Evolutionary conservation across 2,888 invertebrate species (phyloP).

Genomic region (Eupithecia insigniata): DNA sequence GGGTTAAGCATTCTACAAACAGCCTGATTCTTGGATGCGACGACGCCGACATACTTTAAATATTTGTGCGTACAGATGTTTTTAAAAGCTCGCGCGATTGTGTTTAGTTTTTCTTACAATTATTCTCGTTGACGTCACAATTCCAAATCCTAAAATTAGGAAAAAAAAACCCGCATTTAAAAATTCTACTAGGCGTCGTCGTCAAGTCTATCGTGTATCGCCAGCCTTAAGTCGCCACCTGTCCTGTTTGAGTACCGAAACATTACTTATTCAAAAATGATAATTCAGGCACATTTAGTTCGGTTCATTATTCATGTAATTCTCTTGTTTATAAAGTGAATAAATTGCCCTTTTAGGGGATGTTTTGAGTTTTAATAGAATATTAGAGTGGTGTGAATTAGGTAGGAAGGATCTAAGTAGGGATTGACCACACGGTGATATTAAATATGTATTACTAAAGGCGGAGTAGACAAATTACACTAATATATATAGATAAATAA

Average conservation of each 20-base stretch:
- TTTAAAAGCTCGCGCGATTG: no score
- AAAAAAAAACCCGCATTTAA: no score
- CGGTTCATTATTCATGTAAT: constrained; percentile 53
- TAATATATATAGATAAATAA: no score
- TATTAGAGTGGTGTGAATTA: constrained; percentile 27
- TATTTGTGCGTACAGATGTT: not conserved
- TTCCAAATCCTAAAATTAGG: no score
- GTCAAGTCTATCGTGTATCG: not conserved
- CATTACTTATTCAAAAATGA: constrained; percentile 46
- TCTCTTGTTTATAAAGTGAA: constrained; percentile 44
- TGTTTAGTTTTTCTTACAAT: no score
- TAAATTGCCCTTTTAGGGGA: constrained; percentile 44
- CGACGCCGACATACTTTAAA: no score
- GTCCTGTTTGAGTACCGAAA: constrained; percentile 12
- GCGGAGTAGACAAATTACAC: not conserved
- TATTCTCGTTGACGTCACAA: no score
- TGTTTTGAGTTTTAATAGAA: constrained; percentile 37
- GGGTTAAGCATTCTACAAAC: no score
- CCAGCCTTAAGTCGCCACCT: constrained; percentile 12
- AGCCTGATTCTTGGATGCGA: no score
- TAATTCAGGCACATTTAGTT: constrained; percentile 50
- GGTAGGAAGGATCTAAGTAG: constrained; percentile 13
- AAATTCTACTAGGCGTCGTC: no score
- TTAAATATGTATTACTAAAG: constrained; percentile 6
- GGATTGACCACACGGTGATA: constrained; percentile 14